Conservation (phyloP, 2,888 invertebrate species). For the Cantharis rustica region DNA sequence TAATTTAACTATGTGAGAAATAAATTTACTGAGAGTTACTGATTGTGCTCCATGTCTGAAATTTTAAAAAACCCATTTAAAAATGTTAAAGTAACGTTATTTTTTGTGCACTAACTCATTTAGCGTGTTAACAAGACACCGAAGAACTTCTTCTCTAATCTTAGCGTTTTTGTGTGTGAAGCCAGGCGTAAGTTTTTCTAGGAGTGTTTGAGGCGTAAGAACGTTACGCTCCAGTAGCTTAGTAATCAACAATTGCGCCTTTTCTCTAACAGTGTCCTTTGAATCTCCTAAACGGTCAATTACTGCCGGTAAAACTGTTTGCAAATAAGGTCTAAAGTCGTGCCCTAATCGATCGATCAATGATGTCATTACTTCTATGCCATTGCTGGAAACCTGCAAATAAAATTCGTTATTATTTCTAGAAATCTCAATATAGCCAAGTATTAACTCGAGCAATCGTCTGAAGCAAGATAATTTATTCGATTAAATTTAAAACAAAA, state of each 20-base stretch:
- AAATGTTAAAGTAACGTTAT: neutral
- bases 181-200: constrained; percentile 71
- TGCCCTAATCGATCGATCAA: constrained; percentile 85
- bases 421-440: neutral
- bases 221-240: constrained; percentile 77
- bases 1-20: constrained; percentile 81
- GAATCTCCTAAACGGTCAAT: constrained; percentile 74
- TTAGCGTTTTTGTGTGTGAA: constrained; percentile 91
- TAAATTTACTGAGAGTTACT: constrained; percentile 78
- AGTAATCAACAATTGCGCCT: constrained; percentile 72
- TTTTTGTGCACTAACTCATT: constrained; percentile 69
- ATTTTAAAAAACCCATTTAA: neutral
- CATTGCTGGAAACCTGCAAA: constrained; percentile 87
- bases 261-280: constrained; percentile 63
- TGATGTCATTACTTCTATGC: constrained; percentile 84
- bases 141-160: constrained; percentile 86
- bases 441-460: neutral
- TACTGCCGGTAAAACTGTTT: constrained; percentile 79
- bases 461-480: neutral
- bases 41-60: constrained; percentile 83
- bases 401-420: neutral
- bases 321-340: constrained; percentile 86
- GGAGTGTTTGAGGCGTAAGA: constrained; percentile 68
- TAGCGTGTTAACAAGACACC: constrained; percentile 80
- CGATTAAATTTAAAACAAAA: neutral